Base-by-base conservation (phyloP, 2,797 vertebrate species). In the Pogonophryne albipinna region DNA sequence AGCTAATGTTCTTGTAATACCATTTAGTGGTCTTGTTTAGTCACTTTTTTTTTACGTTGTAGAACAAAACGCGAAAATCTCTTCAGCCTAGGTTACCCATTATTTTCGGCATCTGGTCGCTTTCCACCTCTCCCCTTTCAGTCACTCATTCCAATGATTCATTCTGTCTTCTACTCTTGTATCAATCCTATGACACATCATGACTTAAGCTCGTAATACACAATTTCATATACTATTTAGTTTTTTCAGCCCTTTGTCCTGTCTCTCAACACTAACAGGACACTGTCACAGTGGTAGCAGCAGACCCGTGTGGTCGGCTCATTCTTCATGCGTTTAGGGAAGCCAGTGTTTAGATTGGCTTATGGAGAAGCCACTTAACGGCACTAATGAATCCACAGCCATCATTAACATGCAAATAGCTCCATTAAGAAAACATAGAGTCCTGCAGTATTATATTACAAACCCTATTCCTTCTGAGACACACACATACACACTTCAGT, bases 401-500 rank as follows among this genome's bases (percentile, higher is more conserved):
- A 4, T 69, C 78, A 80, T 87, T 82, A 85, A 87, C 81, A 83
- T 87, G 74, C 78, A 85, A 80, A 79, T 83, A 74, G 67, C 56
- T 79, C 72, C n/a, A 84, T 84, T 80, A 84, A 83, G 70, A 66
- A 80, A 83, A 75, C 61, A 82, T 52, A 46, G 71, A 74, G 55
- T 69, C 44, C 11, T 58, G 74, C 70, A 17, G 71, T 59, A 85
- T 83, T 59, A 76, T 67, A 72, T 74, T 61, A 79, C 60, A 58
- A 11, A 2, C 27, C 23, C 11, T 59, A 45, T 47, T 19, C 16
- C 59, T 46, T 34, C 56, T 14, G 7, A 60, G 10, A 67, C 6
- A 14, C 51, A 66, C 70, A 67, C 31, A 55, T 10, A n/a, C 38
- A 52, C 6, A 17, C 57, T 56, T 34, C 34, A 68, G 38, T n/a